Evolutionary conservation across 53 echinoderm and acorn worm species (phyloP).

Genomic region (Holothuria leucospilota): DNA sequence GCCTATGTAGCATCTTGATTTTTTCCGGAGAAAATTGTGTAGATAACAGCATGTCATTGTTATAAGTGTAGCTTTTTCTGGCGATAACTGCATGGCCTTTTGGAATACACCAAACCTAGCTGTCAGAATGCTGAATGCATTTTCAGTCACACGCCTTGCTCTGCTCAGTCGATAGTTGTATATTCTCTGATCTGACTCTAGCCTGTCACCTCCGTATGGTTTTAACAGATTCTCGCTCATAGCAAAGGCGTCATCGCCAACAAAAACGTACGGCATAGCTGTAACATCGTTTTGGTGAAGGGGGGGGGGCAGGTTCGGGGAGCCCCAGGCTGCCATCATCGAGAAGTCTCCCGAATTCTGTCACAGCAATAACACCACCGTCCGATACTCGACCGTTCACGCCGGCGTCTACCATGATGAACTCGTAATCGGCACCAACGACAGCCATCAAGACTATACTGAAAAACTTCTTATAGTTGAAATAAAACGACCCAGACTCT

Average conservation of each 20-base stretch:
- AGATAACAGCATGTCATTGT: no score
- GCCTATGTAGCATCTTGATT: no score
- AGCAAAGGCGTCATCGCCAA: conserved; percentile 9
- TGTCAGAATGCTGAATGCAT: no score
- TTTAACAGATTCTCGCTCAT: conserved; percentile 7
- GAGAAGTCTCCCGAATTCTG: conserved; percentile 13
- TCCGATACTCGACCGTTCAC: conserved; percentile 29
- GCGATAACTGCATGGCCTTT: no score
- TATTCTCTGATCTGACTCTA: neutral
- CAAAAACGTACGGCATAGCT: neutral
- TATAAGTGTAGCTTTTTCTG: conserved; percentile 8
- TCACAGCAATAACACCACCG: conserved; percentile 11
- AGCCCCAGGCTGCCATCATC: conserved; percentile 6
- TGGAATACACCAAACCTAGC: no score
- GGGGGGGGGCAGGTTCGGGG: conserved; percentile 16
- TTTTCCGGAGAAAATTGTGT: no score
- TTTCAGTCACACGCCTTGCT: no score
- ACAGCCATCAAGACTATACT: conserved; percentile 31
- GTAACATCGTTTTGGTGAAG: conserved; percentile 7
- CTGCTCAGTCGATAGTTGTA: neutral
- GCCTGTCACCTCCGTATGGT: conserved; percentile 12
- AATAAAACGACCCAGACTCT: conserved; percentile 8
- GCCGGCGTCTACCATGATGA: conserved; percentile 1
- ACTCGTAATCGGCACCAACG: conserved; percentile 33
- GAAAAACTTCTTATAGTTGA: conserved; percentile 41